Base-by-base conservation (phyloP, 1,140 invertebrate species). In the Andricus grossulariae region DNA sequence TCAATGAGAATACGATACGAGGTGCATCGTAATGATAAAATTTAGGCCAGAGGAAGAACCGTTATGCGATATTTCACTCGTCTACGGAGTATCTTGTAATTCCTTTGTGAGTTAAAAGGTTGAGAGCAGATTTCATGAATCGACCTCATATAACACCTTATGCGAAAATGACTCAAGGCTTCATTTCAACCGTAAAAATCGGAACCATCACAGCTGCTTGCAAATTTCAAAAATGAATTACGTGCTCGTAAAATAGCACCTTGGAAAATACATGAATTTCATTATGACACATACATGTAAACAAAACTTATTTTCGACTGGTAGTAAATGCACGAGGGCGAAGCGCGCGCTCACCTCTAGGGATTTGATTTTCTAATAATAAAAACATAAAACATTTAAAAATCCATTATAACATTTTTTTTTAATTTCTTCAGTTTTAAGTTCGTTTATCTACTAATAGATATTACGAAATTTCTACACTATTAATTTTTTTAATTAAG, bases 1-100 rank as follows among this genome's bases (percentile, higher is more conserved):
- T 87, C 79, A 82, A 85, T 85, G 81, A 77, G 77, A 84, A 83
- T 88, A 88, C 21, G 71, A 75, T 66, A 74, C 79, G 79, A 80
- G 76, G 76, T 82, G 80, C 80, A 73, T 82, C 81, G 75, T 73
- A 81, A 83, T 82, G 84, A 83, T 84, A 84, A 84, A 84, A 84
- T 82, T 78, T 79, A 76, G 77, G 80, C 76, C 76, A 80, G 74
- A 71, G 73, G 70, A 72, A 72, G 77, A 77, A 84, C 83, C 83
- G 83, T 84, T 84, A 84, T 80, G 74, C 78, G 78, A 82, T 82
- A 78, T 77, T 78, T 80, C 74, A 74, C 80, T 55, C 70, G 76
- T 73, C 73, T 72, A 79, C 50, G 78, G 73, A 78, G 80, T 79
- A 81, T 83, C 78, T 82, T 74, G 77, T 79, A 81, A 84, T 81